Conservation (phyloP, 1,140 invertebrate genomes). For the Drosophila willistoni region DNA sequence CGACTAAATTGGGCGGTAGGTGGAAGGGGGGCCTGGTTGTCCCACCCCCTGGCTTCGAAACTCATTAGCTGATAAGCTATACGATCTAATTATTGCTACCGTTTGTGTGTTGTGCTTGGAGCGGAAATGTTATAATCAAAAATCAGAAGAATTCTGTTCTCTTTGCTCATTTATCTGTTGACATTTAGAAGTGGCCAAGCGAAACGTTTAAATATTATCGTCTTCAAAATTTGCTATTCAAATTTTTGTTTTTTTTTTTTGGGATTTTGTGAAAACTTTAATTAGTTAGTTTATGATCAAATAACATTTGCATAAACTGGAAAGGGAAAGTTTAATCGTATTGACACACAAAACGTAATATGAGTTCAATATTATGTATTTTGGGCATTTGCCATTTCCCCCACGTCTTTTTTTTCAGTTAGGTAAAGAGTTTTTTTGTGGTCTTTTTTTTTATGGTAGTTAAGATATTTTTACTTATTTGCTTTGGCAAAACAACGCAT, state of each 20-base stretch:
- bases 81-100: constrained; percentile 26
- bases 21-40: no score
- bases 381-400: no score
- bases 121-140: not conserved
- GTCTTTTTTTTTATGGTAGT: constrained; percentile 16
- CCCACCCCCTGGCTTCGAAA: not conserved
- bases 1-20: no score
- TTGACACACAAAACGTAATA: no score
- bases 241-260: constrained; percentile 41
- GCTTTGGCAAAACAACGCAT: constrained; percentile 21
- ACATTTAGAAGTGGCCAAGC: not conserved
- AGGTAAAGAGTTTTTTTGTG: not conserved
- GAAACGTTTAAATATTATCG: constrained; percentile 7
- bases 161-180: not conserved
- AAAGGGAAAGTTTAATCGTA: no score
- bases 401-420: no score
- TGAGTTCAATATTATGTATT: no score
- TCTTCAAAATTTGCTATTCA: not conserved
- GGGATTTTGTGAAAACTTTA: constrained; percentile 20
- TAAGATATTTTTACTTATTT: constrained; percentile 30
- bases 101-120: not conserved
- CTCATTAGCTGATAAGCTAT: constrained; percentile 35
- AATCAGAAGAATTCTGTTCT: constrained; percentile 10
- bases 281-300: no score
- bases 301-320: constrained; percentile 16